Evolutionary conservation across 2,113 vertebrate species (phyloP), one percentile per base, ranked within the genome.

Genomic region (Catharus fuscescens): DNA sequence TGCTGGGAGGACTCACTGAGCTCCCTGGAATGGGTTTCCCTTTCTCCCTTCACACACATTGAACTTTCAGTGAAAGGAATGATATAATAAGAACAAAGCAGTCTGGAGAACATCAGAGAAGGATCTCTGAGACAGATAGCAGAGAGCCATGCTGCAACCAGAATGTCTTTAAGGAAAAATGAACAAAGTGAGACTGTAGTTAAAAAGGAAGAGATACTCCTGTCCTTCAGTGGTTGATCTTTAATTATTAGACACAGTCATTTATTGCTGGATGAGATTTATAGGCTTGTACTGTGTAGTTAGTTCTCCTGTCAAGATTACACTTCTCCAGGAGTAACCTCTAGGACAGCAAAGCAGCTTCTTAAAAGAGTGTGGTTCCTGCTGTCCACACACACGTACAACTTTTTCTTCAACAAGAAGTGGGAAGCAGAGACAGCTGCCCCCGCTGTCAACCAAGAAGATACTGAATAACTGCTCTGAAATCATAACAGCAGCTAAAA

Each of bases 221-320:
- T 45, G 12, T 38, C 34, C 23, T 82, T 29, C 16, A 79, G 32
- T 9, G 32, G 24, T 4, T 56, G 28, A 48, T 47, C 38, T 45
- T 79, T 38, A 50, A 72, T 15, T 53, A 71, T 42, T 45, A 74
- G n/a, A 64, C n/a, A 38, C 14, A 57, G 25, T 26, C 8, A 67
- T 20, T 71, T 76, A 44, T 5, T n/a, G 14, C 40, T 56, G 11
- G 62, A 28, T 48, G 24, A 88, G 47, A 54, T 31, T 74, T 29
- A 62, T 16, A 59, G 15, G 23, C 2, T 66, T 18, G 4, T 24
- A 31, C 31, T 71, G 45, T 13, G 10, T 3, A 72, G 5, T 36
- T 47, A 13, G 34, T 42, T 48, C 47, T 54, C 5, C 23, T 80
- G 0, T n/a, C n/a, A n/a, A n/a, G n/a, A n/a, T n/a, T n/a, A n/a